Evolutionary conservation across 2,797 vertebrate genomes (phyloP).

Genomic region (Sciurus vulgaris): DNA sequence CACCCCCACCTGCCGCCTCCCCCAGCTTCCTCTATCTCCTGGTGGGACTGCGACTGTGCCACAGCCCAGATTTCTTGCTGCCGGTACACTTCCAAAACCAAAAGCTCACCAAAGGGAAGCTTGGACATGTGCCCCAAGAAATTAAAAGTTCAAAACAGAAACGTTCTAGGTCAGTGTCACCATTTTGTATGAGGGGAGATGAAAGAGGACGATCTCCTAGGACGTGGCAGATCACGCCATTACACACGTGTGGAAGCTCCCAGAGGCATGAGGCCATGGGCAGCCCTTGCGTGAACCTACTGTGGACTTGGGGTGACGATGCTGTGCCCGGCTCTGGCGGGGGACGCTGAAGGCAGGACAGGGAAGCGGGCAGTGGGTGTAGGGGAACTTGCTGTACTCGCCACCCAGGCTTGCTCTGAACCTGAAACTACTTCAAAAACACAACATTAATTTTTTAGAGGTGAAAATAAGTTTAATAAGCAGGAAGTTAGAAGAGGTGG

Average conservation of each 20-base stretch:
- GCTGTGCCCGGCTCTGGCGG: neutral
- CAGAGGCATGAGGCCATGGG: neutral
- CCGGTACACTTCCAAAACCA: neutral
- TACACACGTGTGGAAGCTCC: fast-evolving
- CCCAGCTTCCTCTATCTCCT: neutral
- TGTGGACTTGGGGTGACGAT: neutral
- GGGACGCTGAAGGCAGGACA: neutral
- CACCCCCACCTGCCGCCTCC: fast-evolving
- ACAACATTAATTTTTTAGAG: neutral
- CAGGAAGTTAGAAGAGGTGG: neutral
- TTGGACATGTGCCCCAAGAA: neutral
- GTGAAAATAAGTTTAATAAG: neutral
- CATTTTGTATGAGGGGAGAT: neutral
- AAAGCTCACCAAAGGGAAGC: neutral
- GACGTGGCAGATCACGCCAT: neutral
- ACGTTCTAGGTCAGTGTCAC: neutral
- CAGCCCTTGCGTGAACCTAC: neutral
- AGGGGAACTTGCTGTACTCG: neutral
- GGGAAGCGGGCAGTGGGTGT: fast-evolving
- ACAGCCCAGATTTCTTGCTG: neutral
- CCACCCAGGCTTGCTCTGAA: neutral
- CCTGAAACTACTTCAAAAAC: neutral
- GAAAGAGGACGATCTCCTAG: neutral
- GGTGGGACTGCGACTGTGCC: fast-evolving
- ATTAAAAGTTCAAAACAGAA: neutral